Conservation (phyloP, 2,797 vertebrate species). For the Anabas testudineus region DNA sequence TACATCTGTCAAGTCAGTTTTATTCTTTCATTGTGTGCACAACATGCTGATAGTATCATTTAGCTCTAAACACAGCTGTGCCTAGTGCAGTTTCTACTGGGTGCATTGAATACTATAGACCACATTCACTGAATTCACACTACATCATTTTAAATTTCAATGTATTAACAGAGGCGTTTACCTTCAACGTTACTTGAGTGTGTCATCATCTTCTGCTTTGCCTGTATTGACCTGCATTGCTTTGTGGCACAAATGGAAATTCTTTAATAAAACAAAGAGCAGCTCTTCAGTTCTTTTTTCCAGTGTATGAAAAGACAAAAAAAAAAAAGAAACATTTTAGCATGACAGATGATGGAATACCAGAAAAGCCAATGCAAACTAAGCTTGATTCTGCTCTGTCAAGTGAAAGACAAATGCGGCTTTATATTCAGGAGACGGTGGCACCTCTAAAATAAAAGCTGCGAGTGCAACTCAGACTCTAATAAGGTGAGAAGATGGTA, state of each 20-base stretch:
- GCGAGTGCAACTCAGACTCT: not conserved
- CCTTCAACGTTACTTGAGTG: not conserved
- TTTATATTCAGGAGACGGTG: slow-evolving; percentile 1
- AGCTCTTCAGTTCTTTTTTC: not conserved
- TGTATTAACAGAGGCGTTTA: not conserved
- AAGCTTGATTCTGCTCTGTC: slow-evolving; percentile 6
- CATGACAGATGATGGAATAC: slow-evolving; percentile 13
- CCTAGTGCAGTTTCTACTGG: not conserved
- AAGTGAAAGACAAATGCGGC: slow-evolving; percentile 14
- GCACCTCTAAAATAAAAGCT: slow-evolving; percentile 10
- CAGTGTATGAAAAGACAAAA: slow-evolving; percentile 6
- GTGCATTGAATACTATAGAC: not conserved
- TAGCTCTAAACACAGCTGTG: no score
- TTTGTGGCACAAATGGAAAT: slow-evolving; percentile 8
- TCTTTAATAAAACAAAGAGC: slow-evolving; percentile 12
- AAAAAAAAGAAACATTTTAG: slow-evolving; percentile 23
- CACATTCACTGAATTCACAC: not conserved
- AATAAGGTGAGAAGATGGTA: slow-evolving; percentile 6
- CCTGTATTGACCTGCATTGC: slow-evolving; percentile 4
- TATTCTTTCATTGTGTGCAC: no score
- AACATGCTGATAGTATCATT: no score
- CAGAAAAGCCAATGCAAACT: slow-evolving; percentile 34
- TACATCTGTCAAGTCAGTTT: no score
- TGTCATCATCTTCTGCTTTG: slow-evolving; percentile 3
- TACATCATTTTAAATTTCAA: not conserved